Evolutionary conservation across 1,140 invertebrate genomes (phyloP).

Genomic region (Brachionus calyciflorus): DNA sequence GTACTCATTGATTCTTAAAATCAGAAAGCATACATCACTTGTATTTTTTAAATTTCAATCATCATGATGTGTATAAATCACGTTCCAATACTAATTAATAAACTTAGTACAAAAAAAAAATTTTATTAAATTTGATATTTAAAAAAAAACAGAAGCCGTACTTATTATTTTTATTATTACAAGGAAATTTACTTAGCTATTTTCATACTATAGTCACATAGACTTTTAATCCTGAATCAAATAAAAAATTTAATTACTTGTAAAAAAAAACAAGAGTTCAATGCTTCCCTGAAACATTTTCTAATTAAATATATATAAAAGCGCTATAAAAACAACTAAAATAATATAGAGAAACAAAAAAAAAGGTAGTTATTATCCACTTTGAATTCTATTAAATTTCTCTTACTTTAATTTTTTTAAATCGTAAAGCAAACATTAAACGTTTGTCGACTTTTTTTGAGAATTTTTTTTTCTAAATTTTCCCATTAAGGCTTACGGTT

Average conservation of each 20-base stretch:
- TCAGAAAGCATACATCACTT: too few relatives aligned
- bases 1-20: too few relatives aligned
- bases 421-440: conserved; percentile 23
- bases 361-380: background rate
- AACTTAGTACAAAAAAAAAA: too few relatives aligned
- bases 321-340: conserved; percentile 35
- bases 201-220: conserved; percentile 21
- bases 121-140: background rate
- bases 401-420: background rate
- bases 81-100: too few relatives aligned
- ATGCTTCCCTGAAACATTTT: background rate
- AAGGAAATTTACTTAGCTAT: conserved; percentile 1
- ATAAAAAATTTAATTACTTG: conserved; percentile 16
- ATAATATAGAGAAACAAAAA: background rate
- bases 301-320: conserved; percentile 42
- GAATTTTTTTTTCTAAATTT: background rate
- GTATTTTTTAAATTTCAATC: too few relatives aligned
- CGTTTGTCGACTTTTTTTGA: background rate
- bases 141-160: conserved; percentile 18
- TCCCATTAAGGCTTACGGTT: background rate
- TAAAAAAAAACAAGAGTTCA: background rate
- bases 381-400: too few relatives aligned
- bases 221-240: conserved; percentile 22
- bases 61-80: too few relatives aligned
- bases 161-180: background rate